Evolutionary conservation across 1,140 invertebrate genomes (phyloP).

Genomic region (Diprion similis): DNA sequence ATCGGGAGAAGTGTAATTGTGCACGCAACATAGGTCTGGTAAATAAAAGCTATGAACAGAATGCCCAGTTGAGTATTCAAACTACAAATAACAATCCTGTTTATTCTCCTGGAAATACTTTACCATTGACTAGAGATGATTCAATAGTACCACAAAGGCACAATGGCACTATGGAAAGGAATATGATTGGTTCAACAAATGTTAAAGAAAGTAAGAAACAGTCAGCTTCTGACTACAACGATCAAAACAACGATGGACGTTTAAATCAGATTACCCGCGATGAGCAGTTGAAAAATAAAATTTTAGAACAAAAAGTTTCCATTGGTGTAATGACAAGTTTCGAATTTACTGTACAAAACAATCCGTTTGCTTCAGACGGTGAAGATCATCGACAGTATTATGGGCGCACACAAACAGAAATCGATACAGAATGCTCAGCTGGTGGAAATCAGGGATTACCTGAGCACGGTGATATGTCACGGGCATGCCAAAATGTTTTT

Average conservation of each 20-base stretch:
- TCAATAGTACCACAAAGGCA: not conserved
- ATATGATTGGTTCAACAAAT: constrained; percentile 1
- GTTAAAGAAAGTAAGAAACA: not conserved
- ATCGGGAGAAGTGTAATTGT: constrained; percentile 37
- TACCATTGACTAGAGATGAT: not conserved
- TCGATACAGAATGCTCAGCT: constrained; percentile 54
- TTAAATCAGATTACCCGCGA: not conserved
- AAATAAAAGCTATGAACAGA: not conserved
- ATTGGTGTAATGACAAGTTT: constrained; percentile 77
- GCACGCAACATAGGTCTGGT: not conserved
- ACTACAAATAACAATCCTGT: not conserved
- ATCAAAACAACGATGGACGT: not conserved
- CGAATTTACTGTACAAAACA: constrained; percentile 68
- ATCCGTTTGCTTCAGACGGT: constrained; percentile 39
- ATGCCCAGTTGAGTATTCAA: not conserved
- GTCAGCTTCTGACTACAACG: not conserved
- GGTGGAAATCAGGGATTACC: constrained; percentile 46
- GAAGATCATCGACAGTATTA: constrained; percentile 56
- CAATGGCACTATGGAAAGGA: not conserved
- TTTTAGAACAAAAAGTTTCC: constrained; percentile 67
- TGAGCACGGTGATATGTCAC: constrained; percentile 46
- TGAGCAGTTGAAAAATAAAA: constrained; percentile 35
- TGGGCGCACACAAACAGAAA: constrained; percentile 53
- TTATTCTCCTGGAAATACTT: not conserved
- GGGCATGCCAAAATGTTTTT: constrained; percentile 45